Conservation (phyloP, 1,140 invertebrate species). For the Drosophila baimaii region DNA sequence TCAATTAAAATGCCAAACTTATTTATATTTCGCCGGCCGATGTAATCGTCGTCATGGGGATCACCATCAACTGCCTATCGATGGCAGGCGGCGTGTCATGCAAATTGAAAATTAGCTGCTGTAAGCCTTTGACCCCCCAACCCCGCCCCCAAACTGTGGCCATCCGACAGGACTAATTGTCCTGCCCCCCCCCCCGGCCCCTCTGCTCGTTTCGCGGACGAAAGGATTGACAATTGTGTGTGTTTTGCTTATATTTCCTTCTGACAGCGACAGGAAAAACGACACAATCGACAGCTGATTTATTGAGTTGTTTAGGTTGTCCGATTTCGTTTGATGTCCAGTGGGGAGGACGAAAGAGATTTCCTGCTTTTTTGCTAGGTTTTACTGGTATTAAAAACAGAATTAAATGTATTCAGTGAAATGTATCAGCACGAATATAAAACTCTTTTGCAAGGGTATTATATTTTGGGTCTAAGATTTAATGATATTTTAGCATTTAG, state of each 20-base stretch:
- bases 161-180: slow-evolving; percentile 27
- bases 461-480: too few species aligned
- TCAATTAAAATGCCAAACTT: slow-evolving; percentile 78
- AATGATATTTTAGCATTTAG: too few species aligned
- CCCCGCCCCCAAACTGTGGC: slow-evolving; percentile 3
- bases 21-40: slow-evolving; percentile 63
- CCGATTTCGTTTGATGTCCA: slow-evolving; percentile 15
- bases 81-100: slow-evolving; percentile 67
- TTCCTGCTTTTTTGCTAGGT: not conserved
- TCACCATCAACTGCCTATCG: slow-evolving; percentile 74
- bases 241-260: slow-evolving; percentile 39
- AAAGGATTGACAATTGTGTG: slow-evolving; percentile 54
- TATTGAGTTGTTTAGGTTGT: slow-evolving; percentile 62
- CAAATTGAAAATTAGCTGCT: slow-evolving; percentile 76
- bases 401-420: not conserved
- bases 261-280: slow-evolving; percentile 21
- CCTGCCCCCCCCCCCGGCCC: not conserved
- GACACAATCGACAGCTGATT: slow-evolving; percentile 58
- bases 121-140: slow-evolving; percentile 26
- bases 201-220: slow-evolving; percentile 10
- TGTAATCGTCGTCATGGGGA: slow-evolving; percentile 79
- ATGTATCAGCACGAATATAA: not conserved
- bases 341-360: not conserved
- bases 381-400: too few species aligned
- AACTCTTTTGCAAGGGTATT: not conserved